These are phyloP conservation scores for Salvelinus alpinus DNA, from an alignment of 2,113 vertebrate species.

Conservation along the genomic window DNA sequence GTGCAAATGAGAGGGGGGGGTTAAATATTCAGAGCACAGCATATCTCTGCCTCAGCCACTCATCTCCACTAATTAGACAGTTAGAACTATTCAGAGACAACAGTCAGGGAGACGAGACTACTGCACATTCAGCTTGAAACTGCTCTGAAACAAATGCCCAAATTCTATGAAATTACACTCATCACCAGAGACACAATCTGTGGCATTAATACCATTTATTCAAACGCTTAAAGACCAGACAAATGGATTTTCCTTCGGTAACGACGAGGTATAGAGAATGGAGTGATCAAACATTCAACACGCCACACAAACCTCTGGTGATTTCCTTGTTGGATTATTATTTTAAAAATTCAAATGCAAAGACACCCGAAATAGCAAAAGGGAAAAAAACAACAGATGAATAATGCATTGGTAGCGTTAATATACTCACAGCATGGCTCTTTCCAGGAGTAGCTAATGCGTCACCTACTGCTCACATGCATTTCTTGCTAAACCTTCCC, in stretches of 20 bases:
- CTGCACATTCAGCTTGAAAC: conserved; percentile 23
- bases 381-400: conserved; percentile 35
- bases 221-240: conserved; percentile 18
- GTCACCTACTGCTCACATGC: background rate
- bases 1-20: background rate
- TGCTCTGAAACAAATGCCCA: background rate
- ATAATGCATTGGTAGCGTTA: conserved; percentile 35
- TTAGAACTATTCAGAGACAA: conserved; percentile 24
- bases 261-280: no score
- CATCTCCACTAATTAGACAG: conserved; percentile 34
- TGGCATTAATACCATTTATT: conserved; percentile 7
- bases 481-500: background rate
- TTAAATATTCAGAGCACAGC: conserved; percentile 25
- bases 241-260: no score
- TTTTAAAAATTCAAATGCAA: background rate
- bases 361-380: conserved; percentile 36
- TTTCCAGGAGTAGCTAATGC: conserved; percentile 22
- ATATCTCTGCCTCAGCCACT: conserved; percentile 24
- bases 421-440: conserved; percentile 27
- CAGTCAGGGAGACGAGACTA: background rate
- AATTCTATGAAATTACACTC: conserved; percentile 14
- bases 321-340: conserved; percentile 29
- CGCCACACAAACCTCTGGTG: conserved; percentile 14
- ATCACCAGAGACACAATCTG: conserved; percentile 8
- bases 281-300: conserved; percentile 37